Base-by-base conservation (phyloP, 2,797 vertebrate genomes). In the Fistularia tabacaria region DNA sequence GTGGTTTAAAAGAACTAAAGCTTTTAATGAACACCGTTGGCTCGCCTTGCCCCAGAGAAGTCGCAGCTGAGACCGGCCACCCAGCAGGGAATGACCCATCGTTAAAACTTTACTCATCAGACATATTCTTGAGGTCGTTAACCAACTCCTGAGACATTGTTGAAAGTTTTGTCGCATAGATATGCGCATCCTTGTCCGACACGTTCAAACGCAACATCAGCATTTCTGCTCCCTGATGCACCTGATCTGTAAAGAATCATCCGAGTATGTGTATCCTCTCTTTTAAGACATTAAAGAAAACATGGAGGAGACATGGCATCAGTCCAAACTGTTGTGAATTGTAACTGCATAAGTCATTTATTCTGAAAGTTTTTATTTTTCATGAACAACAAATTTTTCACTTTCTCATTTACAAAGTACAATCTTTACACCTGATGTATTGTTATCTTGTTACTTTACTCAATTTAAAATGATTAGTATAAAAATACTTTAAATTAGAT, bases 51-150 rank as follows among this genome's bases (percentile, higher is more conserved):
- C 44, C 14, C 14, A 45, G 25, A 25, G 25, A 48, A 52, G 52
- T 56, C 58, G 50, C 39, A 11, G 51, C 46, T 66, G 41, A 68
- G 48, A 36, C 14, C 14, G 39, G 49, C 47, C 39, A n/a, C 40
- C 45, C 51, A 14, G 14, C 46, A 55, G 57, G 54, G 62, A 74
- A 62, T 51, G 9, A 44, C 44, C 52, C 55, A 55, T 58, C 47
- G 54, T 38, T 9, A 44, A 48, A 43, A 13, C 66, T 54, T 36
- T 3, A 61, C 41, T 47, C 49, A 51, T 57, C 51, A 44, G 0
- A 55, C 13, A 51, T 39, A 14, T 44, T 42, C 44, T 65, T 7
- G 15, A 15, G 7, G 41, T 57, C 48, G 42, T 56, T 48, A 50
- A 42, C 38, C 25, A 64, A 55, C 44, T 44, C 55, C 12, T 6